Evolutionary conservation across 2,797 vertebrate species (phyloP).

Genomic region (Enteromius argenteus): DNA sequence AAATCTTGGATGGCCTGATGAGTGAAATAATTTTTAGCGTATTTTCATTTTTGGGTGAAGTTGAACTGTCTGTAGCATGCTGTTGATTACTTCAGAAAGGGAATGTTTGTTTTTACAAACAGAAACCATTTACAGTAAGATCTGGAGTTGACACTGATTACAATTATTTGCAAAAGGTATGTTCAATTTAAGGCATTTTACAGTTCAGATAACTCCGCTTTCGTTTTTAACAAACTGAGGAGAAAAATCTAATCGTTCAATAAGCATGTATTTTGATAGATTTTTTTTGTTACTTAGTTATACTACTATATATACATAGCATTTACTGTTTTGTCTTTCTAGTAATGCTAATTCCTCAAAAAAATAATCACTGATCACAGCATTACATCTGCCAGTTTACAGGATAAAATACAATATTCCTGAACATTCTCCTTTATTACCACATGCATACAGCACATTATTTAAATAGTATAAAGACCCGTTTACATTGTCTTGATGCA

Average conservation of each 20-base stretch:
- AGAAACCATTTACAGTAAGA: background rate
- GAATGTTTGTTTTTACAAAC: background rate
- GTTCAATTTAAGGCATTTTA: background rate
- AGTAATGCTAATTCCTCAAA: no score
- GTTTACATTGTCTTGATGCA: background rate
- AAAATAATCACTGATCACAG: background rate
- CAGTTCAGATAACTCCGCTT: background rate
- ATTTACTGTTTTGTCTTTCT: background rate
- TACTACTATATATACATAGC: background rate
- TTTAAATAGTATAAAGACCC: constrained; percentile 10
- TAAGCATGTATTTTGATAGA: no score
- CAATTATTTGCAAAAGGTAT: background rate
- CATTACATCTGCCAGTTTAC: background rate
- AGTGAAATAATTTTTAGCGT: background rate
- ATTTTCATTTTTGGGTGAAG: background rate
- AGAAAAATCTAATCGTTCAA: background rate
- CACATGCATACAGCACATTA: background rate
- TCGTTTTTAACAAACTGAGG: background rate
- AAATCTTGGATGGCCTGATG: background rate
- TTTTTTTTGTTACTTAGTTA: background rate
- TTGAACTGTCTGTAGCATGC: background rate
- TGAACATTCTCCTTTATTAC: constrained; percentile 21
- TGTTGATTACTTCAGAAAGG: background rate
- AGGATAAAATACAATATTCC: background rate
- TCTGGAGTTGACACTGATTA: background rate